Conservation (phyloP, 2,888 invertebrate species). For the Parascotia fuliginaria region DNA sequence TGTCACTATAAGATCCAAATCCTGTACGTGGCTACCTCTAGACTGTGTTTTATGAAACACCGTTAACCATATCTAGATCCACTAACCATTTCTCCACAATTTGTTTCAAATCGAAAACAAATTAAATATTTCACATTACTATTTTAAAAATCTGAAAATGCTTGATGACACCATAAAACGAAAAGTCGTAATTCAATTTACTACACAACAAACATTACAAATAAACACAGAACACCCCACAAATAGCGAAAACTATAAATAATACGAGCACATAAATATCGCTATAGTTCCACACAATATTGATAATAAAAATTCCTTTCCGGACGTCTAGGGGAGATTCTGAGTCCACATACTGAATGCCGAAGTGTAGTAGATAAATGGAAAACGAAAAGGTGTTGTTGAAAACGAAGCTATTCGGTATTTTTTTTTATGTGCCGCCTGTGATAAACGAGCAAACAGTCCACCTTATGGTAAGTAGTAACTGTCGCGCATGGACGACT, state of each 20-base stretch:
- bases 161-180: slow-evolving; percentile 44
- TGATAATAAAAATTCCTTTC: slow-evolving; percentile 75
- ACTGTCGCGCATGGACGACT: no score
- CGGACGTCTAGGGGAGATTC: slow-evolving; percentile 45
- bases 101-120: slow-evolving; percentile 38
- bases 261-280: slow-evolving; percentile 54
- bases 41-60: slow-evolving; percentile 26
- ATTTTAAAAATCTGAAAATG: slow-evolving; percentile 44
- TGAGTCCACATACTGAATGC: slow-evolving; percentile 34
- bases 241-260: slow-evolving; percentile 56
- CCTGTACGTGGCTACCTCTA: slow-evolving; percentile 1
- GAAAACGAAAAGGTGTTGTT: slow-evolving; percentile 23
- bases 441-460: no score
- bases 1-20: background rate
- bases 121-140: slow-evolving; percentile 44
- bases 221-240: slow-evolving; percentile 42
- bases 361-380: slow-evolving; percentile 34
- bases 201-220: slow-evolving; percentile 48
- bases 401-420: slow-evolving; percentile 24
- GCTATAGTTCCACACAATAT: slow-evolving; percentile 59
- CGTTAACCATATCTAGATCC: slow-evolving; percentile 23
- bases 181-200: slow-evolving; percentile 49
- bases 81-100: slow-evolving; percentile 28
- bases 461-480: no score
- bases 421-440: no score